Conservation (phyloP, 2,888 invertebrate species). For the Pantelozetes paolii region DNA sequence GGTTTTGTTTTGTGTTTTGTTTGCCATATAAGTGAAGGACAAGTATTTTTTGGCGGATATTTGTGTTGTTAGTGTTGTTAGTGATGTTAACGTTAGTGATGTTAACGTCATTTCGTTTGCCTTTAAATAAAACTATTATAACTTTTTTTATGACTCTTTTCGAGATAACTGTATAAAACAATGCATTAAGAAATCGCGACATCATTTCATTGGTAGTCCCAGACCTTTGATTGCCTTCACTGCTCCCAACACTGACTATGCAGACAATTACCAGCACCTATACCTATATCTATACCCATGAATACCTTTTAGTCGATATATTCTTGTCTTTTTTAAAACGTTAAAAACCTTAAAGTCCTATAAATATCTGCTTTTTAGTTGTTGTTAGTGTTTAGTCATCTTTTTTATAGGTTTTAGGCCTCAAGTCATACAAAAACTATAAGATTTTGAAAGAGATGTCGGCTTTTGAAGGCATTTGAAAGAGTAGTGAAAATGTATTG, state of each 20-base stretch:
- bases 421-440: conserved; percentile 10
- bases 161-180: conserved; percentile 28
- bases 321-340: background rate
- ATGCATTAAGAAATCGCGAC: conserved; percentile 27
- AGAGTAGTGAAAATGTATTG: background rate
- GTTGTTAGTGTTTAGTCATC: conserved; percentile 25
- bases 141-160: conserved; percentile 30
- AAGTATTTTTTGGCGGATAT: conserved; percentile 2
- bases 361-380: conserved; percentile 28
- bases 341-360: conserved; percentile 15
- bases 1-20: background rate
- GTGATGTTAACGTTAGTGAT: too few species aligned
- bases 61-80: too few species aligned
- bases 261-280: conserved; percentile 23
- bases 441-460: conserved; percentile 26
- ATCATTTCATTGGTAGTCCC: conserved; percentile 28
- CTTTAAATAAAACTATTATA: conserved; percentile 17
- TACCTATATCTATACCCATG: too few species aligned
- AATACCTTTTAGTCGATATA: background rate
- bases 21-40: background rate
- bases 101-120: conserved; percentile 13
- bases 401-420: conserved; percentile 33
- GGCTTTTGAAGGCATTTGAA: conserved; percentile 5
- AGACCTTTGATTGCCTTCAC: background rate
- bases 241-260: background rate